Conservation (phyloP, 2,113 vertebrate species). For the Anser brachyrhynchus region DNA sequence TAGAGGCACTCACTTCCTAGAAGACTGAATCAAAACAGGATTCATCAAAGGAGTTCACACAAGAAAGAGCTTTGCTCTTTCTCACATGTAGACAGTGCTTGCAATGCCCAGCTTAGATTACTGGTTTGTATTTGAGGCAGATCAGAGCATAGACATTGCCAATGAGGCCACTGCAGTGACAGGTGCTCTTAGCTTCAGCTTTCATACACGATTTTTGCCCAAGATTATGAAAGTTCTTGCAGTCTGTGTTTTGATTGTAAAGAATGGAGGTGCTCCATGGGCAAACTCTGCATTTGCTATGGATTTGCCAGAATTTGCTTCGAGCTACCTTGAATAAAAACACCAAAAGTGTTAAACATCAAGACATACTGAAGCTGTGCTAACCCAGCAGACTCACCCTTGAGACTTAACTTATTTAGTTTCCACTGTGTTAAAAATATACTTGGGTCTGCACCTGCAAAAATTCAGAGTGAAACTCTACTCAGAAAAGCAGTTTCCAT, state of each 20-base stretch:
- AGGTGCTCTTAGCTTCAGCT: not conserved
- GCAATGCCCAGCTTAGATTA: not conserved
- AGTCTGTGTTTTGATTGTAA: not conserved
- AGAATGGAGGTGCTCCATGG: not conserved
- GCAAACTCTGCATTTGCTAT: not conserved
- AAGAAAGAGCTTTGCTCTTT: not conserved
- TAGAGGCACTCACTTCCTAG: not conserved
- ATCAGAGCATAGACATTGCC: not conserved
- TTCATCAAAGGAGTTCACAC: not conserved
- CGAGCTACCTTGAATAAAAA: not conserved
- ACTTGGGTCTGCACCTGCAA: not conserved
- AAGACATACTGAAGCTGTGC: not conserved
- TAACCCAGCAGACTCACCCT: not conserved
- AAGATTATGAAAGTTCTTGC: not conserved
- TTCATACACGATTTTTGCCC: not conserved
- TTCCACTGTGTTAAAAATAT: not conserved
- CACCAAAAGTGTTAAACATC: not conserved
- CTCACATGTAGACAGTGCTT: not conserved
- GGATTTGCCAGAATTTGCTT: not conserved
- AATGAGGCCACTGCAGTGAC: not conserved
- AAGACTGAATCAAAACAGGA: not conserved
- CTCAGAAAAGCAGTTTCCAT: slow-evolving; percentile 2
- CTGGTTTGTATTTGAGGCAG: not conserved
- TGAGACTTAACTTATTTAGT: not conserved
- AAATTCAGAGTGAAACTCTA: slow-evolving; percentile 1